Base-by-base conservation (phyloP, 2,113 vertebrate species). In the Carassius carassius region DNA sequence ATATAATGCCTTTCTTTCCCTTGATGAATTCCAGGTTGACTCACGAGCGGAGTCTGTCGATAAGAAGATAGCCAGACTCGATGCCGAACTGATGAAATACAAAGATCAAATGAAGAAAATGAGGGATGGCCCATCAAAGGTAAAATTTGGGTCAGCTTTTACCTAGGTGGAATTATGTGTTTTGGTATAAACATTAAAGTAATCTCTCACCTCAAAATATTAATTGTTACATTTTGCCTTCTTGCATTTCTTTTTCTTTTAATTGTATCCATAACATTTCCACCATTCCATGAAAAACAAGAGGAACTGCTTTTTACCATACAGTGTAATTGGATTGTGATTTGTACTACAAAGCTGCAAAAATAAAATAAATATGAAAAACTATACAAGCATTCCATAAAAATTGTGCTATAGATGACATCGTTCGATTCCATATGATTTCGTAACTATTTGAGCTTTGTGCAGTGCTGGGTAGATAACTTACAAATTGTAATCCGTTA, bases 71-170 rank as follows among this genome's bases (percentile, higher is more conserved):
- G 91, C 96, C 75, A 95, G 94, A 78, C 94, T 99, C 75, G 98
- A 99, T 93, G 95, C 94, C 79, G 98, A 99, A 85, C 94, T 99
- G 35, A 92, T 95, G 72, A 99, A 99, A 84, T 99, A 99, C 87
- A 99, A 98, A 91, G 98, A 99, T 89, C 98, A 99, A 91, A 99
- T 99, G 95, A 99, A 99, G 89, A 99, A 99, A 92, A 99, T 99
- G 98, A 96, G 96, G 93, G 98, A 99, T 72, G 98, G 98, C 4
- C 97, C 98, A 77, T 97, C 97, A 84, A 99, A 99, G 96, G 98
- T 98, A 89, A 92, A 73, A 69, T 25, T 23, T 29, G 10, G 3
- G 21, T 47, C 13, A 62, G 1, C 65, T 37, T 80, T 41, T 25
- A 51, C 44, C 12, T 49, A 4, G 10, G 25, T 78, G 19, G 1